A percentile compares a stretch with the other conserved stretches of the same genome.
Conservation (phyloP, 2,888 invertebrate species). For the Cotesia congregata region DNA sequence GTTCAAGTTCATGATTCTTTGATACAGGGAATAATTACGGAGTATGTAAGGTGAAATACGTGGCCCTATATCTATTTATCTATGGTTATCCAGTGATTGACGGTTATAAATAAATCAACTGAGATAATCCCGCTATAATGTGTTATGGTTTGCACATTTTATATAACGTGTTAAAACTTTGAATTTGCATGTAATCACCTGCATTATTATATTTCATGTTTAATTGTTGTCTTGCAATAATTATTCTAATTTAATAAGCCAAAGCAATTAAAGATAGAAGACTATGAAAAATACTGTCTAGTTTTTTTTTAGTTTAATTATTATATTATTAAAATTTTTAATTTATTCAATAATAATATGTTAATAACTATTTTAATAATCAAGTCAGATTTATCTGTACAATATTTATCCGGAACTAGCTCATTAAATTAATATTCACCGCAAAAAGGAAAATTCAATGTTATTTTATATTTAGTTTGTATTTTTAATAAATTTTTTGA, state of each 20-base stretch:
- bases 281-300: not conserved
- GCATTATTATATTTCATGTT: not conserved
- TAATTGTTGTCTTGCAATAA: not conserved
- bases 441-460: too few species aligned
- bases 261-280: not conserved
- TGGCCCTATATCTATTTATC: constrained; percentile 38
- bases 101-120: constrained; percentile 46
- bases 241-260: not conserved
- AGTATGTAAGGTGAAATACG: not conserved
- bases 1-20: constrained; percentile 49
- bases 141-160: constrained; percentile 14
- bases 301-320: not conserved
- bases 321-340: not conserved
- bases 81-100: constrained; percentile 36
- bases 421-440: too few species aligned
- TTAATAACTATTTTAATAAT: too few species aligned
- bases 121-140: constrained; percentile 37
- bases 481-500: not conserved
- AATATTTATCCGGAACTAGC: too few species aligned
- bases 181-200: not conserved
- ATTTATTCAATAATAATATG: not conserved
- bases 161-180: not conserved
- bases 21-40: constrained; percentile 20
- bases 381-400: too few species aligned
- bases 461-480: too few species aligned